Evolutionary conservation across 2,113 vertebrate species (phyloP).

Genomic region (Bufo bufo): DNA sequence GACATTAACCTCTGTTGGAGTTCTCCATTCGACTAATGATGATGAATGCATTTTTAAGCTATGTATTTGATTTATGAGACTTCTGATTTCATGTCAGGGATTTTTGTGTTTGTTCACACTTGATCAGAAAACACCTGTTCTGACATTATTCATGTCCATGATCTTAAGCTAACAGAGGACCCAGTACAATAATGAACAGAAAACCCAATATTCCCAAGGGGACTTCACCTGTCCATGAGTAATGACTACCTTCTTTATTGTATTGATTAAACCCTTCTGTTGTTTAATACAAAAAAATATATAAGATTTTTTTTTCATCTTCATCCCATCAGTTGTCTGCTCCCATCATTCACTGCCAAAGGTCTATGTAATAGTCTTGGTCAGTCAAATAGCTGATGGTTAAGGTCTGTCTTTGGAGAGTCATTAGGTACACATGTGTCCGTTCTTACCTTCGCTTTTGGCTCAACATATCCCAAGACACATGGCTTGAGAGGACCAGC

Average conservation of each 20-base stretch:
- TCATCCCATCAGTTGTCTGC: background rate
- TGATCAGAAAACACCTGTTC: constrained; percentile 46
- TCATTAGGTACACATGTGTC: background rate
- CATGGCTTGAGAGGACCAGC: too few relatives aligned
- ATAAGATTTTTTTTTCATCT: background rate
- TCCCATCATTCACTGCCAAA: background rate
- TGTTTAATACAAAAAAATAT: background rate
- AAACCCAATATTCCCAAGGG: background rate
- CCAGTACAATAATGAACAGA: background rate
- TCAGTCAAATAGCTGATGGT: background rate
- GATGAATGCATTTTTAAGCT: constrained; percentile 25
- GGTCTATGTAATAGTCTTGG: background rate
- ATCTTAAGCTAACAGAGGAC: background rate
- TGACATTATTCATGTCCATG: constrained; percentile 9
- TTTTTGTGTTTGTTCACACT: constrained; percentile 29
- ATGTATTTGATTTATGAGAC: constrained; percentile 28
- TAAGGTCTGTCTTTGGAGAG: background rate
- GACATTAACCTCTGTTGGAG: background rate
- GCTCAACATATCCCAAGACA: too few relatives aligned
- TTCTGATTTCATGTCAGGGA: background rate
- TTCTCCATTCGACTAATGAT: constrained; percentile 11
- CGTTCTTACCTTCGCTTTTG: too few relatives aligned
- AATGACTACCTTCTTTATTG: background rate
- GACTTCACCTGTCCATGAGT: constrained; percentile 3
- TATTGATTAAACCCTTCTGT: constrained; percentile 6